Evolutionary conservation across 1,140 invertebrate species (phyloP).

Genomic region (Mylabris phalerata): DNA sequence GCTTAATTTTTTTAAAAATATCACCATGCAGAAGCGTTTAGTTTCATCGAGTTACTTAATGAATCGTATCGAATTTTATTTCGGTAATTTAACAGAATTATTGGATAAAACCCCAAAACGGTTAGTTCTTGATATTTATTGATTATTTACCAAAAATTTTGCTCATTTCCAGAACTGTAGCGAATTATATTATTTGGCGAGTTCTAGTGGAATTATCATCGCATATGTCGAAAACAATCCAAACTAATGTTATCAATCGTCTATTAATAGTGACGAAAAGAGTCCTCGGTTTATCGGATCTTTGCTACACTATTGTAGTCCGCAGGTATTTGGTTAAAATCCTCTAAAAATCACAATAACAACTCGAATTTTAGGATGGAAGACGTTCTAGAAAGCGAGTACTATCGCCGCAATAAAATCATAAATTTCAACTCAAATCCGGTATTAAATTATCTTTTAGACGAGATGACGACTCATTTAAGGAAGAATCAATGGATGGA

Average conservation of each 20-base stretch:
- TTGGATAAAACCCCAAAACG: neutral
- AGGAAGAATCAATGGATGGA: slow-evolving; percentile 10
- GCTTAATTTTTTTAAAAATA: slow-evolving; percentile 6
- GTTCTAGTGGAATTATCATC: slow-evolving; percentile 3
- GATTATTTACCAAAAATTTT: too few species aligned
- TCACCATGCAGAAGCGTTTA: slow-evolving; percentile 1
- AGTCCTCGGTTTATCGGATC: too few species aligned
- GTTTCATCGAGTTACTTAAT: neutral
- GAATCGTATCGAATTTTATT: too few species aligned
- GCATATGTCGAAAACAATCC: slow-evolving; percentile 7
- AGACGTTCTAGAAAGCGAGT: slow-evolving; percentile 9
- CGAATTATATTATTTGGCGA: slow-evolving; percentile 18
- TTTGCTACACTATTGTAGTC: too few species aligned
- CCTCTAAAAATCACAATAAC: too few species aligned
- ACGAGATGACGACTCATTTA: slow-evolving; percentile 9
- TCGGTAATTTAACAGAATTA: neutral
- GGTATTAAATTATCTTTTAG: slow-evolving; percentile 7
- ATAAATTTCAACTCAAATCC: neutral
- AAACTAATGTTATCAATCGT: too few species aligned
- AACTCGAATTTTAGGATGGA: slow-evolving; percentile 3
- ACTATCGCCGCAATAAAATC: slow-evolving; percentile 1
- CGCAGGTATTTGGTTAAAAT: too few species aligned
- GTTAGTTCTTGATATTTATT: neutral
- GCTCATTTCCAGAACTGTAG: slow-evolving; percentile 9
- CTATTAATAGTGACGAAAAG: neutral